A percentile compares a stretch with the other conserved stretches of the same genome.
phyloP scores from a whole-genome alignment of 2,888 invertebrate genomes.

The Drosophila macrothrix region DNA sequence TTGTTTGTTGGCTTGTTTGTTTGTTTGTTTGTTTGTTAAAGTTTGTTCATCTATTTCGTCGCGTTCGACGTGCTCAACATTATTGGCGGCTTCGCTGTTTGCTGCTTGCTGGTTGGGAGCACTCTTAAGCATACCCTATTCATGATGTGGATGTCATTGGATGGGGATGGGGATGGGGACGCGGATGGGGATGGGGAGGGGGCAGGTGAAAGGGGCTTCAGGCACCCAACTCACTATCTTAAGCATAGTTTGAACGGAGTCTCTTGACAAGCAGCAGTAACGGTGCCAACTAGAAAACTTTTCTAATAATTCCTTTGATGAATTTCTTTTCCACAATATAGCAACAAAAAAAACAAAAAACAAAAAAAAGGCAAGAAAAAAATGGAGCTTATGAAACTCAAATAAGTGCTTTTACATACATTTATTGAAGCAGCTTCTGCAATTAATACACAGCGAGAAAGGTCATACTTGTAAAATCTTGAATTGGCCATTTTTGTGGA shows the following conservation, averaged over 20 bases:
- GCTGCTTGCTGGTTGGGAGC: neutral
- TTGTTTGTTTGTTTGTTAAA: conserved; percentile 61
- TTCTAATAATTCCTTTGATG: conserved; percentile 73
- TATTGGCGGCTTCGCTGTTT: conserved; percentile 47
- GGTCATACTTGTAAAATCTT: neutral
- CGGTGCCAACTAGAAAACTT: conserved; percentile 71
- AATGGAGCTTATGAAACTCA: neutral
- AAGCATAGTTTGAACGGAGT: conserved; percentile 41
- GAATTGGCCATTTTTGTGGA: neutral
- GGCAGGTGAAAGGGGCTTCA: neutral
- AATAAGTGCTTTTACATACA: neutral
- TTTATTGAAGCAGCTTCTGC: neutral
- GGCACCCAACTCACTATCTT: conserved; percentile 3
- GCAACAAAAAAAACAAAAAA: neutral
- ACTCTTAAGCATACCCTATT: neutral
- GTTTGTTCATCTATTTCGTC: conserved; percentile 73
- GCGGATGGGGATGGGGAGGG: neutral
- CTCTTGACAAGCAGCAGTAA: conserved; percentile 34
- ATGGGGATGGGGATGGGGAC: too few relatives aligned
- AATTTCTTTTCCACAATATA: conserved; percentile 44
- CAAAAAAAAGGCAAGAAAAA: neutral
- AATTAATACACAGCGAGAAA: neutral
- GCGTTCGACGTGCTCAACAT: conserved; percentile 69
- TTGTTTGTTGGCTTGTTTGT: conserved; percentile 30
- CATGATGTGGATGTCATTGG: neutral